Percentiles rank a stretch among this genome's conserved stretches.
phyloP scores from a whole-genome alignment of 2,113 vertebrate species.

The Scalopus aquaticus region DNA sequence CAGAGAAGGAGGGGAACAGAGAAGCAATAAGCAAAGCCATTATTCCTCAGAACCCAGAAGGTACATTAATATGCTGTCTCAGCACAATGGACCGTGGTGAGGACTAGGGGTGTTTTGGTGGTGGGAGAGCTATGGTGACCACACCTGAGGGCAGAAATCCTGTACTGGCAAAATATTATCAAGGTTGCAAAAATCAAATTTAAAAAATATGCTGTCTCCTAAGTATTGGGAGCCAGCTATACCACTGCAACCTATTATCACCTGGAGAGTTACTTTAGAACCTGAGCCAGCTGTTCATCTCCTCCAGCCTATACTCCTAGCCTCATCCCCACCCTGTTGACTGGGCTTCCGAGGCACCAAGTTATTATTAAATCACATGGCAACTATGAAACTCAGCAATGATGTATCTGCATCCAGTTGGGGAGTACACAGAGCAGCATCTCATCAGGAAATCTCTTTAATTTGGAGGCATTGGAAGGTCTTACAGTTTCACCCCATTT shows the following conservation, averaged over 20 bases:
- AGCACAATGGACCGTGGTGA: no score
- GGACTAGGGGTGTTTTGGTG: no score
- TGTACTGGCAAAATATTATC: no score
- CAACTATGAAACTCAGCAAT: neutral
- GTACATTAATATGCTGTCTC: neutral
- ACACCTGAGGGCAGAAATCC: no score
- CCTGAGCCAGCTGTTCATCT: neutral
- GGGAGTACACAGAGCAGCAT: neutral
- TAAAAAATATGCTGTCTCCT: neutral
- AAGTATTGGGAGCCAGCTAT: neutral
- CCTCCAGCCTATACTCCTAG: neutral
- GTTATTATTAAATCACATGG: conserved; percentile 21
- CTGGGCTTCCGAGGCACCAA: neutral
- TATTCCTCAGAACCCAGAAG: conserved; percentile 41
- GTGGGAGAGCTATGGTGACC: no score
- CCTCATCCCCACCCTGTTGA: neutral
- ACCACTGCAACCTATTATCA: neutral
- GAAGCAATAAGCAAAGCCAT: conserved; percentile 41
- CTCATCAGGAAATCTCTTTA: neutral
- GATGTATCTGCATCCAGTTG: neutral
- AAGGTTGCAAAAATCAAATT: no score
- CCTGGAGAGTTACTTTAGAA: conserved; percentile 27
- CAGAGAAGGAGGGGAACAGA: neutral
- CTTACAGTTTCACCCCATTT: neutral
- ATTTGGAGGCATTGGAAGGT: neutral